Percentiles rank a stretch among this genome's conserved stretches.
phyloP scores from a whole-genome alignment of 2,888 invertebrate genomes.

The Rhamphomyia laevipes region DNA sequence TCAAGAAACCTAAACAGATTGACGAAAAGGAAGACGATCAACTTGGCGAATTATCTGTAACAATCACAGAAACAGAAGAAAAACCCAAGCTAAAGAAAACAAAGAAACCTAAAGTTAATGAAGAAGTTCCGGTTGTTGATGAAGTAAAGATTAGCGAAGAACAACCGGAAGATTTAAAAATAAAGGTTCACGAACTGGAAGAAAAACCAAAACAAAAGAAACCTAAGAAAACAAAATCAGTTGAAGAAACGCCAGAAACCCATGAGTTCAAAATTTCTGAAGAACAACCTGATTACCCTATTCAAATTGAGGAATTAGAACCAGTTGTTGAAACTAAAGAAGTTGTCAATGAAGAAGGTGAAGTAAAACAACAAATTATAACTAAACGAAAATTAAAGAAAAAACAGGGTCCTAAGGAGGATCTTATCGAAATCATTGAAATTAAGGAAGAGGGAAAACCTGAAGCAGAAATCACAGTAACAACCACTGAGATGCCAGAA shows the following conservation, averaged over 20 bases:
- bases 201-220: conserved; percentile 14
- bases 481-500: conserved; percentile 24
- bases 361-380: conserved; percentile 26
- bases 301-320: conserved; percentile 25
- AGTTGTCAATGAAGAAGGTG: conserved; percentile 21
- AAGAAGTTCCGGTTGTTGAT: conserved; percentile 9
- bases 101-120: conserved; percentile 7
- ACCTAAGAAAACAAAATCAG: conserved; percentile 15
- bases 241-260: conserved; percentile 1
- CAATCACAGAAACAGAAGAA: conserved; percentile 6
- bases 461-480: conserved; percentile 33
- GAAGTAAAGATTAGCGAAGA: conserved; percentile 18
- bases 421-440: conserved; percentile 34
- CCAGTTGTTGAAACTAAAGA: conserved; percentile 22
- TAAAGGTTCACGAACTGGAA: conserved; percentile 2
- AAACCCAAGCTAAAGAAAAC: conserved; percentile 16
- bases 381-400: conserved; percentile 31
- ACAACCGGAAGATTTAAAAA: conserved; percentile 8
- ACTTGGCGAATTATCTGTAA: neutral
- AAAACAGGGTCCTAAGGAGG: conserved; percentile 33
- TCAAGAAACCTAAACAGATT: conserved; percentile 22
- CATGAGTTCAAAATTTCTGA: conserved; percentile 2
- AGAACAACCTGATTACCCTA: conserved; percentile 2
- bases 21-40: conserved; percentile 21
- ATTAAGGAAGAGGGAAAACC: conserved; percentile 13